Base-by-base conservation (phyloP, 2,797 vertebrate species). In the Pangasius larnaudii region DNA sequence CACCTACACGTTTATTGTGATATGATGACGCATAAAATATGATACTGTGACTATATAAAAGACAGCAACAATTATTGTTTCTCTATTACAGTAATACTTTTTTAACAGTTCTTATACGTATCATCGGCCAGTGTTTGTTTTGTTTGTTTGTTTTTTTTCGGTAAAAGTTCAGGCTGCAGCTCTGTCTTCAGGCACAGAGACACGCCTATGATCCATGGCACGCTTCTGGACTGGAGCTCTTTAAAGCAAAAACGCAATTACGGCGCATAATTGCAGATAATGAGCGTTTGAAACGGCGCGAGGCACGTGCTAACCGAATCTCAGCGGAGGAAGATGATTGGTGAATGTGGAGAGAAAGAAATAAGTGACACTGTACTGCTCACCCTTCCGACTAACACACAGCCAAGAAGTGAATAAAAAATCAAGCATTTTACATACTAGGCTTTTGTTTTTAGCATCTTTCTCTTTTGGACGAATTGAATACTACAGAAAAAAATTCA, bases 171-270 rank as follows among this genome's bases (percentile, higher is more conserved):
- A 87, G 75, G 58, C 86, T 79, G 87, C 81, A 86, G 39, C 80
- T 86, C 67, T 71, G 69, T 78, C 56, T 89, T 86, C 63, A 88
- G 82, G 61, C 89, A 36, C 63, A 87, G 59, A 75, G 88, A 88
- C 84, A 85, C 85, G 65, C 75, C 90, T 90, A 77, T 46, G 46
- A 89, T 89, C 90, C 86, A 86, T 89, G 86, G 88, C 86, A 90
- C 79, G 81, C 13, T 89, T 88, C 46, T 36, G 59, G 24, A 46
- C 88, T 91, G 91, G 90, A 91, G 84, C 89, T 86, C 84, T 86
- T 87, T 88, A 86, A 94, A 92, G 85, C 83, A 85, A 71, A 91
- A 90, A 92, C 89, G 85, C 89, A 91, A 69, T 91, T 92, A 91
- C 72, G 88, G 90, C 89, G 74, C 92, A 90, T 92, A 91, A 89